Percentiles rank a stretch among this genome's conserved stretches.
Conservation (phyloP, 1,140 invertebrate genomes). For the Heliconius himera region DNA sequence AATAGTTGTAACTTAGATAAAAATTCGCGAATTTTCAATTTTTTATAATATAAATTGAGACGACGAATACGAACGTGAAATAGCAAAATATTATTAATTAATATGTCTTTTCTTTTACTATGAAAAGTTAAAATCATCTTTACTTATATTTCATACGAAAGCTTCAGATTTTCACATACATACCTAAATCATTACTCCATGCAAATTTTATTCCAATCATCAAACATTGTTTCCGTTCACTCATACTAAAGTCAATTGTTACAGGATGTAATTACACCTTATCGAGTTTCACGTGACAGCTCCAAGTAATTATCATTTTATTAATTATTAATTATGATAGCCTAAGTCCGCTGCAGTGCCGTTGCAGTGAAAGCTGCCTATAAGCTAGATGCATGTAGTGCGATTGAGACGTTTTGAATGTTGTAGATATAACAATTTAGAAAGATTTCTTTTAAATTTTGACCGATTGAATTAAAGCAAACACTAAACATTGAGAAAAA, state of each 20-base stretch:
- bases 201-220: neutral
- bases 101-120: too few relatives aligned
- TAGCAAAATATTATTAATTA: too few relatives aligned
- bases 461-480: too few relatives aligned
- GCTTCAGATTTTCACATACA: neutral
- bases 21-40: too few relatives aligned
- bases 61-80: too few relatives aligned
- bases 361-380: constrained; percentile 64
- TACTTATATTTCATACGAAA: neutral
- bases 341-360: constrained; percentile 22
- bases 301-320: constrained; percentile 32
- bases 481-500: too few relatives aligned
- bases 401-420: constrained; percentile 42
- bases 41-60: too few relatives aligned
- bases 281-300: constrained; percentile 12
- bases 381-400: constrained; percentile 27
- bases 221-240: neutral
- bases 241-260: neutral
- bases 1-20: too few relatives aligned
- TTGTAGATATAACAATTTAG: neutral
- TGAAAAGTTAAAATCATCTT: too few relatives aligned
- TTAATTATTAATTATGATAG: constrained; percentile 34
- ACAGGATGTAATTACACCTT: constrained; percentile 4
- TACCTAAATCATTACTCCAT: neutral
- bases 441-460: too few relatives aligned